phyloP scores from a whole-genome alignment of 2,888 invertebrate genomes.

The Drosophila merina region DNA sequence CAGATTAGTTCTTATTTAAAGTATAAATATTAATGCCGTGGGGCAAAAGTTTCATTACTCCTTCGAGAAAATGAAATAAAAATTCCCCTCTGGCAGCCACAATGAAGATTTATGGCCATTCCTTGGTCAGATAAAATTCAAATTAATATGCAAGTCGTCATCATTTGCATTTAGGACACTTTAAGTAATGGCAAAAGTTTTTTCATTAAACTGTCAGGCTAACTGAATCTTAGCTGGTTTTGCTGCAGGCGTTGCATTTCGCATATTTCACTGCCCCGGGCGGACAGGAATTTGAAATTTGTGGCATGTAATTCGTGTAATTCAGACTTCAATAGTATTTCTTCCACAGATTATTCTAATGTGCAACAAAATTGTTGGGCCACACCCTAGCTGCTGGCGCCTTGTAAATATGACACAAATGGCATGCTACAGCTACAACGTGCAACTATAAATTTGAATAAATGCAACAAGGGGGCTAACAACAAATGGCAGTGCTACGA shows the following conservation, averaged over 20 bases:
- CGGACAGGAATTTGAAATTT: constrained; percentile 9
- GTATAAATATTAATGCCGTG: not conserved
- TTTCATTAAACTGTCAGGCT: constrained; percentile 56
- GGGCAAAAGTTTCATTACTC: not conserved
- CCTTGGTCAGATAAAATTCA: constrained; percentile 45
- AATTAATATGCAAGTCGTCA: constrained; percentile 66
- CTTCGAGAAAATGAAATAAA: constrained; percentile 1
- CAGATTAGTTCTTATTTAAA: not conserved
- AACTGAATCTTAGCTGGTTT: constrained; percentile 33
- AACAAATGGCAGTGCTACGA: constrained; percentile 34
- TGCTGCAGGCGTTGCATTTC: constrained; percentile 25
- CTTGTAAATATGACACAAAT: constrained; percentile 57
- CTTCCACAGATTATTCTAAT: constrained; percentile 31
- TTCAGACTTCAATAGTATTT: constrained; percentile 27
- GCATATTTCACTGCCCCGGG: constrained; percentile 17
- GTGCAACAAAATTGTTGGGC: constrained; percentile 26
- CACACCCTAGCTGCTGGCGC: constrained; percentile 5
- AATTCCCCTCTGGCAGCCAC: constrained; percentile 20
- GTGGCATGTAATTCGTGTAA: constrained; percentile 44
- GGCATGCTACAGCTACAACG: constrained; percentile 37
- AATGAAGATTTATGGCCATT: constrained; percentile 57
- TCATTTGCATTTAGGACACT: constrained; percentile 66
- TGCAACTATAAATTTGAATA: constrained; percentile 51
- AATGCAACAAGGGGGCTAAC: constrained; percentile 31
- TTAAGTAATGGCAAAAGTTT: constrained; percentile 69